Evolutionary conservation across 1,140 invertebrate species (phyloP), one percentile per base, ranked within the genome.

Genomic region (Scaptomyza hsui): DNA sequence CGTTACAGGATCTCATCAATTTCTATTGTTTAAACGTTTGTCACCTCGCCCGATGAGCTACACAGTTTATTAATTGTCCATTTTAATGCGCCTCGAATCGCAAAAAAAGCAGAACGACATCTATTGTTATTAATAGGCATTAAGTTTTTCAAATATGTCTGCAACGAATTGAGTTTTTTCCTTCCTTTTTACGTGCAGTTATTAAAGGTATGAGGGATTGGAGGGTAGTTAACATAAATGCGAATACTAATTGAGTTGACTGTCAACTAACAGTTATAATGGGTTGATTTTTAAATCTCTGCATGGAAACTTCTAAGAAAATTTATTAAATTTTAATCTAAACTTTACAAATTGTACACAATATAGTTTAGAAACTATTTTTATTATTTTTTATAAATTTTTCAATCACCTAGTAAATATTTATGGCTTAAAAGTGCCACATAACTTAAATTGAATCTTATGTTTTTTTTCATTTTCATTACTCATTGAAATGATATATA

Each of bases 1-100:
- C 81, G 82, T 86, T 85, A 81, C 82, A 73, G 63, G 26, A 80
- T 81, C 82, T 81, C 82, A 86, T 86, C 82, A 86, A 88, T 86
- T 86, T 86, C 82, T 86, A 86, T 86, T 86, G 82, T 78, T 86
- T 88, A 75, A 80, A 52, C 82, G 77, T 86, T 86, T 86, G 75
- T 86, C 82, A 86, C 82, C 82, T 86, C 63, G 26, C 9, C 49
- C 49, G 15, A 44, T 24, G 49, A 53, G 49, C 42, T 51, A 26
- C 39, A 45, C 37, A 86, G 82, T 86, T 86, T 86, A 86, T 86
- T 88, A 86, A 86, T 86, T 86, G 67, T 41, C 56, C 60, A 86
- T 86, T 86, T 86, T 81, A 80, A 79, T 86, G 76, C 76, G 55
- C 39, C 42, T 72, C 45, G 51, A 70, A 81, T 77, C 69, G 47